These are phyloP conservation scores for Copidosoma aretas DNA, from an alignment of 2,888 invertebrate genomes.

Conservation along the genomic window DNA sequence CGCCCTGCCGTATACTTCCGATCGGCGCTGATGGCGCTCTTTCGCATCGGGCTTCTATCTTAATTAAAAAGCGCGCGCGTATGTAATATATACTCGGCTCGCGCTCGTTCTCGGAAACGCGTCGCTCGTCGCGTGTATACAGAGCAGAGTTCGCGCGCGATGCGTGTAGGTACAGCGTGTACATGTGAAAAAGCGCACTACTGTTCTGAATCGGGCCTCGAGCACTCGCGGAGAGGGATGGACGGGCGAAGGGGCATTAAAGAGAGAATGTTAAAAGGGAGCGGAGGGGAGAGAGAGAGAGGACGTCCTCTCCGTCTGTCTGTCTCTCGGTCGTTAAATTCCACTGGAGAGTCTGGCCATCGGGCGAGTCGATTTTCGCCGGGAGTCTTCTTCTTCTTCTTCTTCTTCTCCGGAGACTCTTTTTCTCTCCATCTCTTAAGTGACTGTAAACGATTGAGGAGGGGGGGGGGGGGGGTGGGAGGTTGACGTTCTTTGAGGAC, in stretches of 20 bases:
- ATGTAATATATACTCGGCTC: neutral
- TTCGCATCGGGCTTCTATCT: neutral
- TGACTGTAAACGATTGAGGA: conserved; percentile 20
- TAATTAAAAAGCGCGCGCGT: neutral
- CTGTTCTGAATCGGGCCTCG: too few relatives aligned
- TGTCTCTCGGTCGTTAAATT: too few relatives aligned
- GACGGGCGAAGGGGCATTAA: neutral
- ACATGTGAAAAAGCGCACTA: too few relatives aligned
- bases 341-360: conserved; percentile 33
- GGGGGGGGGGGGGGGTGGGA: neutral
- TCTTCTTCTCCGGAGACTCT: conserved; percentile 27
- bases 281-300: conserved; percentile 8
- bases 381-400: conserved; percentile 28
- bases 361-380: too few relatives aligned
- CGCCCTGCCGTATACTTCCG: neutral
- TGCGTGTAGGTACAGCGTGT: too few relatives aligned
- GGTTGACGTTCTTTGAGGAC: conserved; percentile 41
- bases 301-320: conserved; percentile 5
- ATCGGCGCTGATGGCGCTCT: too few relatives aligned
- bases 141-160: too few relatives aligned
- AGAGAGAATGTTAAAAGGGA: neutral
- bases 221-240: neutral
- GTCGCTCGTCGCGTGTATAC: too few relatives aligned
- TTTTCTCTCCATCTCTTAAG: conserved; percentile 26
- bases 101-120: too few relatives aligned